Evolutionary conservation across 2,797 vertebrate genomes (phyloP).

Genomic region (Lacerta viridis): DNA sequence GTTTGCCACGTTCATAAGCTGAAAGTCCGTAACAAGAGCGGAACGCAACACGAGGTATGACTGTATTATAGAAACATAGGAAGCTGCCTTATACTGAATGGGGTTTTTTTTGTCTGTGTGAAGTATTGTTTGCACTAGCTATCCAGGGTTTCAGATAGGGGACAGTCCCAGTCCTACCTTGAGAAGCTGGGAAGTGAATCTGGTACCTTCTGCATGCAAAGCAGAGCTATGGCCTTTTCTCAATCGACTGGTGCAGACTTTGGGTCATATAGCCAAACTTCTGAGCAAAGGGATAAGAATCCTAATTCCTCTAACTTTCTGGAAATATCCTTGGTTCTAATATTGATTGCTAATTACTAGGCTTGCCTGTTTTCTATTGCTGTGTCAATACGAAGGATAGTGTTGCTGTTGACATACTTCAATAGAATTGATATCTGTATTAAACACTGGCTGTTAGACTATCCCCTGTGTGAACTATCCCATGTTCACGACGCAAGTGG

Average conservation of each 20-base stretch:
- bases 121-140: too few relatives aligned
- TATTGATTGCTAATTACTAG: slow-evolving; percentile 63
- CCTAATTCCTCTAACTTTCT: slow-evolving; percentile 13
- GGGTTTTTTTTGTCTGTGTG: too few relatives aligned
- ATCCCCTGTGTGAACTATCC: slow-evolving; percentile 36
- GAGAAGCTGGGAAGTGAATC: too few relatives aligned
- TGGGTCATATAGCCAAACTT: not conserved
- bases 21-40: too few relatives aligned
- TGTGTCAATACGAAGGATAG: slow-evolving; percentile 53
- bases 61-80: not conserved
- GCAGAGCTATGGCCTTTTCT: too few relatives aligned
- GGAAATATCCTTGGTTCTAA: slow-evolving; percentile 43
- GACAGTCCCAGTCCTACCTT: too few relatives aligned
- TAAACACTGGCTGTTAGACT: slow-evolving; percentile 44
- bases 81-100: too few relatives aligned
- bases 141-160: too few relatives aligned
- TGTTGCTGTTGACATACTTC: slow-evolving; percentile 55
- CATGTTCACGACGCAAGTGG: slow-evolving; percentile 31
- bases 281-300: slow-evolving; percentile 35
- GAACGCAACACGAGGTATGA: too few relatives aligned
- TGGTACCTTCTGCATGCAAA: too few relatives aligned
- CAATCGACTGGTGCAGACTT: not conserved
- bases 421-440: slow-evolving; percentile 66
- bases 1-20: too few relatives aligned
- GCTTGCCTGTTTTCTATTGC: slow-evolving; percentile 50